Percentiles rank a stretch among this genome's conserved stretches.
phyloP scores from a whole-genome alignment of 2,797 vertebrate species.

The Falco biarmicus region DNA sequence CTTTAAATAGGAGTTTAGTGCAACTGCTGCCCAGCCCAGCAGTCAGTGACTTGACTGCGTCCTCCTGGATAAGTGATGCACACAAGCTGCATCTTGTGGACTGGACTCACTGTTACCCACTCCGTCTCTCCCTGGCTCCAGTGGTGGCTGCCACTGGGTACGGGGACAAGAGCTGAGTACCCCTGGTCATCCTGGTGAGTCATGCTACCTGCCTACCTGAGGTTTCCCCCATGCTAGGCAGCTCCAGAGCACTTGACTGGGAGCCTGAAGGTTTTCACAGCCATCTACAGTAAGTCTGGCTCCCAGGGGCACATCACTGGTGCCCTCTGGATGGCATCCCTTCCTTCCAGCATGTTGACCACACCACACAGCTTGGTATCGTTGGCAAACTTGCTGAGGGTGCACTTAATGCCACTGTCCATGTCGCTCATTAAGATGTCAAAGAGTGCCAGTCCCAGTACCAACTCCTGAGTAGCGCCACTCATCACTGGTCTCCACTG shows the following conservation, averaged over 20 bases:
- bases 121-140: neutral
- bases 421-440: too few species aligned
- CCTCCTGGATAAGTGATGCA: neutral
- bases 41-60: neutral
- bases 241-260: neutral
- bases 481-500: too few species aligned
- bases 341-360: too few species aligned
- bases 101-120: neutral
- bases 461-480: too few species aligned
- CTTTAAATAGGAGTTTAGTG: neutral
- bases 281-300: constrained; percentile 79
- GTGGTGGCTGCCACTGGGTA: rapidly evolving
- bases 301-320: neutral
- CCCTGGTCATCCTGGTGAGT: neutral
- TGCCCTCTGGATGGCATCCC: too few species aligned
- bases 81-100: rapidly evolving
- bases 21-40: neutral
- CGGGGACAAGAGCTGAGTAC: neutral
- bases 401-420: too few species aligned
- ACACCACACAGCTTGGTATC: too few species aligned
- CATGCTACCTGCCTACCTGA: rapidly evolving
- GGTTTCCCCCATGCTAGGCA: neutral
- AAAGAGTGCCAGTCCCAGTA: too few species aligned
- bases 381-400: too few species aligned
- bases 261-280: constrained; percentile 53